Base-by-base conservation (phyloP, 1,140 invertebrate species). In the Nasonia longicornis region DNA sequence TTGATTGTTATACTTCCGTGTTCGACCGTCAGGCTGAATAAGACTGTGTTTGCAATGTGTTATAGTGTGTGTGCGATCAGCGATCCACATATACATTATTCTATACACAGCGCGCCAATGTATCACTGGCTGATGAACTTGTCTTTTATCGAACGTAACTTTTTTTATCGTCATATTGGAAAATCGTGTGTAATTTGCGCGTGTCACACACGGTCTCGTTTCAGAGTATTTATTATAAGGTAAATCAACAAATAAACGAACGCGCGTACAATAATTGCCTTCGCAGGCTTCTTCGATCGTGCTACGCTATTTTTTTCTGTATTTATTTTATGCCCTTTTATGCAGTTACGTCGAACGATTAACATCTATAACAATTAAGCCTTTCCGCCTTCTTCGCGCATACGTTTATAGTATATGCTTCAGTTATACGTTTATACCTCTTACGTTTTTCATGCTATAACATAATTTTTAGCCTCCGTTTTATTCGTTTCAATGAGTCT, bases 321-420 rank as follows among this genome's bases (percentile, higher is more conserved):
- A 52, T 31, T 77, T 79, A 73, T 71, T 69, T 73, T 58, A 71
- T 74, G 22, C 12, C 26, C n/a, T 38, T 81, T 76, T 20, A 76
- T 81, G 66, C 82, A 75, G 58, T 83, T 83, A 83, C 77, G 80
- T 81, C 77, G 31, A 83, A 83, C 83, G 42, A 82, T 83, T 75
- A 83, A 83, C 80, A 83, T 79, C 31, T 81, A 81, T 72, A 83
- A 83, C 80, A 83, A 73, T 79, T 81, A 82, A 83, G 74, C 67
- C 35, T 78, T 22, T 74, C 38, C 52, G 26, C 66, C 75, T 45
- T 66, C 16, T 10, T 67, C 66, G 45, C 20, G 4, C 31, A 35
- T 35, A 35, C 74, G 67, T 66, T 76, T 69, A 48, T 76, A 14
- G 58, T 75, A 11, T 63, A 63, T 81, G n/a, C 72, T 77, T 48